Evolutionary conservation across 2,888 invertebrate species (phyloP).

Genomic region (Odontomyia ornata): DNA sequence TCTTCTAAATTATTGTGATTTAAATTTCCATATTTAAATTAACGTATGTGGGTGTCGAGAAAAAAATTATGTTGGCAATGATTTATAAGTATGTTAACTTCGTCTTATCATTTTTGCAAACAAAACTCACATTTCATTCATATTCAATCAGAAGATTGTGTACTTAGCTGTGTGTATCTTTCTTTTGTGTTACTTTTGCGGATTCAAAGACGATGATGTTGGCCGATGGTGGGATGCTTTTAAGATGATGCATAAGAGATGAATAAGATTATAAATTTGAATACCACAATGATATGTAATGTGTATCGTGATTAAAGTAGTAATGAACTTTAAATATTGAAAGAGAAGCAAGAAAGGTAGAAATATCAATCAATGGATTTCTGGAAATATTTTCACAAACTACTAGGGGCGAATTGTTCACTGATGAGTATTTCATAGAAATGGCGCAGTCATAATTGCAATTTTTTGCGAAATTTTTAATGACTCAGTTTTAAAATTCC

Average conservation of each 20-base stretch:
- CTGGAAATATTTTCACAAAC: too few relatives aligned
- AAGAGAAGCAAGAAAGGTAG: too few relatives aligned
- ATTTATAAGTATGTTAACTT: not conserved
- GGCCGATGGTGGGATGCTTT: slow-evolving; percentile 9
- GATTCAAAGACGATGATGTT: not conserved
- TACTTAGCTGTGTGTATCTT: not conserved
- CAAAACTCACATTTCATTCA: not conserved
- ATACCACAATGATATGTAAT: not conserved
- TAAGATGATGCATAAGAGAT: not conserved
- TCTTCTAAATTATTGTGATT: not conserved
- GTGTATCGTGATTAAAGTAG: not conserved
- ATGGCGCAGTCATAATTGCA: too few relatives aligned
- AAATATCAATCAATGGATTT: too few relatives aligned
- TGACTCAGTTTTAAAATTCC: too few relatives aligned
- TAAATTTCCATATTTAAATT: not conserved
- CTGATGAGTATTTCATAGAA: too few relatives aligned
- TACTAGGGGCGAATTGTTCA: too few relatives aligned
- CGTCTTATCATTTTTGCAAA: not conserved
- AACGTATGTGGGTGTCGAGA: not conserved
- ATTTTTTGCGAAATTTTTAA: too few relatives aligned
- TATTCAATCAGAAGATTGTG: not conserved
- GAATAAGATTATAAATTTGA: not conserved
- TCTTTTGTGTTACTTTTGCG: not conserved
- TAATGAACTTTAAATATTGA: not conserved
- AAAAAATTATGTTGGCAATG: not conserved